These are phyloP conservation scores for Trichogramma dendrolimi DNA, from an alignment of 2,888 invertebrate genomes.

Conservation along the genomic window DNA sequence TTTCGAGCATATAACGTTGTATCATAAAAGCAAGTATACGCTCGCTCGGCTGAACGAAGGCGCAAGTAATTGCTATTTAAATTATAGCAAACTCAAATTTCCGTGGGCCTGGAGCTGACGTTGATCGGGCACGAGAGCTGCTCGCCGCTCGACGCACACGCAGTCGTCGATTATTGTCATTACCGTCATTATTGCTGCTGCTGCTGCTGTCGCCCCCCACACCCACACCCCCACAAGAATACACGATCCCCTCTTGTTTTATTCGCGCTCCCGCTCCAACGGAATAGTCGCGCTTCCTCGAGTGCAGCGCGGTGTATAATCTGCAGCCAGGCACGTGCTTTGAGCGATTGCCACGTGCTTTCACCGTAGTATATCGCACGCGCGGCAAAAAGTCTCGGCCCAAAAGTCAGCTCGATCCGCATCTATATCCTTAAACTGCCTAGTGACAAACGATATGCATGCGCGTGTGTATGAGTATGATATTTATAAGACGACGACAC, in stretches of 20 bases:
- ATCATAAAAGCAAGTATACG: slow-evolving; percentile 4
- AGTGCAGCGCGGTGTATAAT: slow-evolving; percentile 1
- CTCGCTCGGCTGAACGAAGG: background rate
- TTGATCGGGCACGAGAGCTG: slow-evolving; percentile 6
- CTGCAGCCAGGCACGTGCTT: slow-evolving; percentile 14
- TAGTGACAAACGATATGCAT: no score
- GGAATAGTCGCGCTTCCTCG: slow-evolving; percentile 1
- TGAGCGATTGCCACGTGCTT: slow-evolving; percentile 27
- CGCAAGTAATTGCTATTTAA: slow-evolving; percentile 25
- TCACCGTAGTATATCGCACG: slow-evolving; percentile 6
- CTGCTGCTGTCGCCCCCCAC: background rate
- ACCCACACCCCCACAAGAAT: background rate
- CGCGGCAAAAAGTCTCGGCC: slow-evolving; percentile 5
- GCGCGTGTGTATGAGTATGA: no score
- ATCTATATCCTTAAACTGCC: background rate
- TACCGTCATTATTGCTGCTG: slow-evolving; percentile 23
- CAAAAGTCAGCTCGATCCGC: slow-evolving; percentile 8
- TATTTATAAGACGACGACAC: background rate
- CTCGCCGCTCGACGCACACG: background rate
- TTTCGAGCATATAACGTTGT: background rate
- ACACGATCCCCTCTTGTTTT: background rate
- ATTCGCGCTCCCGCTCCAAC: background rate
- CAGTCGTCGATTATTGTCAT: slow-evolving; percentile 24
- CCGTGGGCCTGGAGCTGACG: slow-evolving; percentile 21
- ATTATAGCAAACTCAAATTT: slow-evolving; percentile 22